Base-by-base conservation (phyloP, 2,888 invertebrate species). In the Erebia aethiops region DNA sequence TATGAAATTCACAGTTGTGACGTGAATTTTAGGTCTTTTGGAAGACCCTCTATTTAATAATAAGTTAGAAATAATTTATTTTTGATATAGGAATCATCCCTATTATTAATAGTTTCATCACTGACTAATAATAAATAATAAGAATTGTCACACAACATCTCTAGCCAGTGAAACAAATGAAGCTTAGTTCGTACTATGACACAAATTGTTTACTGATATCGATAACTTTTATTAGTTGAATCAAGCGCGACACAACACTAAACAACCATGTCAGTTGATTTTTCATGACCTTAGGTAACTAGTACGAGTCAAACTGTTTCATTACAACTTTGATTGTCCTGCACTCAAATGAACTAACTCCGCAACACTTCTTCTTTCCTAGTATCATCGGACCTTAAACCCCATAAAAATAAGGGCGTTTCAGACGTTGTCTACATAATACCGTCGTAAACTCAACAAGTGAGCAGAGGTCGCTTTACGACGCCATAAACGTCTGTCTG, bases 381-480 rank as follows among this genome's bases (percentile, higher is more conserved):
- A 64, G 73, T 73, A 73, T 76, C 70, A 54, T 56, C 26, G 62
- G 72, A 69, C 57, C 71, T 73, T 52, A 72, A n/a, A 64, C 67
- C 67, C 70, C 56, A 78, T 77, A 78, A 75, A 75, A 75, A 78
- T 76, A 80, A 80, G 79, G 76, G 75, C 77, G 75, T 69, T 72
- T 71, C 74, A 72, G 73, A 72, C 76, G 72, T 62, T 74, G 77
- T 74, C 80, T 75, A 77, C 76, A 79, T 79, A 77, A 78, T 79
- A 77, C 76, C 72, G 77, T 77, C 81, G 78, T 86, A 85, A 87
- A 87, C 86, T 90, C 90, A 90, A 90, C 91, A 90, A 90, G 90
- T 90, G 90, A 87, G 83, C 87, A 88, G 88, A 89, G 88, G 87
- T 84, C 84, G 84, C 77, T 90, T 90, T 90, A 90, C 84, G 88